A percentile compares a stretch with the other conserved stretches of the same genome.
Evolutionary conservation across 2,888 invertebrate genomes (phyloP).

Genomic region (Lysandra bellargus): DNA sequence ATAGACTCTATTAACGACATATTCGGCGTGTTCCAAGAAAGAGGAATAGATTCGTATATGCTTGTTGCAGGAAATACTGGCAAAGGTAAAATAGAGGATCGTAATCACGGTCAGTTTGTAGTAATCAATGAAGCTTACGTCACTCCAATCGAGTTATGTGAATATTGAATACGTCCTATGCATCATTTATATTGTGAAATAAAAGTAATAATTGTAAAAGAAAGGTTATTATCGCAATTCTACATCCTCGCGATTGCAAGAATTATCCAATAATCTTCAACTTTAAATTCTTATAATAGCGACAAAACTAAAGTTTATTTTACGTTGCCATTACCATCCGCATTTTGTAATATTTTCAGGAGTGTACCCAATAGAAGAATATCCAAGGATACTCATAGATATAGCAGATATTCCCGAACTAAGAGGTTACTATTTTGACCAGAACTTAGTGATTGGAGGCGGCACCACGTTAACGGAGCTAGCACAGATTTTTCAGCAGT

Average conservation of each 20-base stretch:
- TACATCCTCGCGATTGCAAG: too few relatives aligned
- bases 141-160: background rate
- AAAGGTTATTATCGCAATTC: too few relatives aligned
- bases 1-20: constrained; percentile 71
- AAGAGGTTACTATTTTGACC: constrained; percentile 57
- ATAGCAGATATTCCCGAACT: constrained; percentile 81
- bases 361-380: constrained; percentile 57
- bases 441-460: constrained; percentile 76
- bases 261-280: too few relatives aligned
- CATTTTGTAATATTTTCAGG: constrained; percentile 52
- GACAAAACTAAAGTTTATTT: too few relatives aligned
- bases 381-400: constrained; percentile 80
- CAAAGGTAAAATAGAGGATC: constrained; percentile 76
- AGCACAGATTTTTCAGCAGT: constrained; percentile 63
- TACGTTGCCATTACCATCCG: too few relatives aligned
- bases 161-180: too few relatives aligned
- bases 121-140: too few relatives aligned
- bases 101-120: too few relatives aligned
- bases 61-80: constrained; percentile 89
- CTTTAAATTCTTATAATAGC: too few relatives aligned
- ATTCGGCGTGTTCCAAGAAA: constrained; percentile 68
- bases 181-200: too few relatives aligned
- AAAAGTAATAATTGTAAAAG: too few relatives aligned
- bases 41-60: constrained; percentile 74
- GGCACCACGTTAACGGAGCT: constrained; percentile 77